A percentile compares a stretch with the other conserved stretches of the same genome.
phyloP scores from a whole-genome alignment of 35 echinoderm and acorn worm genomes.

The Chiridota heheva region DNA sequence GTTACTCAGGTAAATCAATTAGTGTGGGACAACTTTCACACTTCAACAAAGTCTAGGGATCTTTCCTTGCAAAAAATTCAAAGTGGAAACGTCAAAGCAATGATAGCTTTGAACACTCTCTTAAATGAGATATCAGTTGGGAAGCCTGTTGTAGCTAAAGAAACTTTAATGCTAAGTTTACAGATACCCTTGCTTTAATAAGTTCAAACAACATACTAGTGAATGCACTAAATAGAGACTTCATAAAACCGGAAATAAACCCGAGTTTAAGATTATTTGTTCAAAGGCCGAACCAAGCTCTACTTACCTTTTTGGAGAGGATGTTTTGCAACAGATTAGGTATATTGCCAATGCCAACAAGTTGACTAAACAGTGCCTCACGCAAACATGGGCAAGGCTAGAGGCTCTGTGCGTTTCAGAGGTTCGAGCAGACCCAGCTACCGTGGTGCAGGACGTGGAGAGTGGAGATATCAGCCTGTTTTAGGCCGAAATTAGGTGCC shows the following conservation, averaged over 20 bases:
- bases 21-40: constrained; percentile 27
- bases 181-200: constrained; percentile 24
- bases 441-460: not conserved
- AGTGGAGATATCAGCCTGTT: constrained; percentile 42
- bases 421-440: not conserved
- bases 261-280: constrained; percentile 27
- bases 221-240: constrained; percentile 13
- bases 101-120: constrained; percentile 10
- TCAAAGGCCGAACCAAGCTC: not conserved
- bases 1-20: constrained; percentile 22
- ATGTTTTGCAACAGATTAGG: constrained; percentile 21
- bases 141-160: not conserved
- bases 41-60: constrained; percentile 15
- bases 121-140: constrained; percentile 14
- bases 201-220: constrained; percentile 9
- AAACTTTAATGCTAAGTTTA: not conserved
- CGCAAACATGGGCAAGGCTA: constrained; percentile 1
- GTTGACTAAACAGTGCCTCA: constrained; percentile 4
- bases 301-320: constrained; percentile 9
- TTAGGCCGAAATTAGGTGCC: not conserved
- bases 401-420: constrained; percentile 13
- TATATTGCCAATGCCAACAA: constrained; percentile 20
- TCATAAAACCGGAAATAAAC: constrained; percentile 15
- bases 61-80: constrained; percentile 36
- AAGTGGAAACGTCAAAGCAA: constrained; percentile 14